Evolutionary conservation across 2,888 invertebrate species (phyloP), one percentile per base, ranked within the genome.

Genomic region (Nephrotoma appendiculata): DNA sequence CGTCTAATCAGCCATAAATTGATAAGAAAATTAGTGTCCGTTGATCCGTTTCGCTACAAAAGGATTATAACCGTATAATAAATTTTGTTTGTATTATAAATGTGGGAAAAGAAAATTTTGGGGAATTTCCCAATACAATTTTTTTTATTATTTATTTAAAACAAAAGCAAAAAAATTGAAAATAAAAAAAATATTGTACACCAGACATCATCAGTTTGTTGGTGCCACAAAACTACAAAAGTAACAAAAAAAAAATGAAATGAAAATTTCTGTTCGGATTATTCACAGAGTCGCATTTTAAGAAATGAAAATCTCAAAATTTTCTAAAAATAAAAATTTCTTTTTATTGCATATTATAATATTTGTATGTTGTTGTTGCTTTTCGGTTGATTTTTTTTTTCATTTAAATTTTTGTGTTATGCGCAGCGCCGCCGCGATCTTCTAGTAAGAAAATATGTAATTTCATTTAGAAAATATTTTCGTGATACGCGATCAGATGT

Each of bases 331-430:
- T 83, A 83, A 83, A 83, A 83, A 41, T 41, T 83, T 83, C 41
- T 83, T 83, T 83, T 83, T 83, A 83, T 83, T 83, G 83, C 83
- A 83, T 83, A 83, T 83, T 83, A 83, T 52, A 52, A 52, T 83
- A 12, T 83, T 41, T 83, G 12, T 12, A 0, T 83, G 11, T 41
- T 83, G 83, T 83, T 83, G 83, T 83, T 41, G 83, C 11, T 48
- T 41, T 15, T 83, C 41, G 41, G 57, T 71, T n/a, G 71, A 71
- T 71, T 71, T 83, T 48, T 48, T 48, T 83, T 83, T 83, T 41
- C 41, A 5, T 71, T 71, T 71, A 12, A 2, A 71, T 71, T 5
- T 7, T 71, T 9, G 44, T 44, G 44, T 5, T 6, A 15, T 52
- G 52, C 15, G 52, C 52, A 6, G 52, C 52, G 6, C 11, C 44